phyloP scores from a whole-genome alignment of 2,888 invertebrate species.

The Heliconius erato region DNA sequence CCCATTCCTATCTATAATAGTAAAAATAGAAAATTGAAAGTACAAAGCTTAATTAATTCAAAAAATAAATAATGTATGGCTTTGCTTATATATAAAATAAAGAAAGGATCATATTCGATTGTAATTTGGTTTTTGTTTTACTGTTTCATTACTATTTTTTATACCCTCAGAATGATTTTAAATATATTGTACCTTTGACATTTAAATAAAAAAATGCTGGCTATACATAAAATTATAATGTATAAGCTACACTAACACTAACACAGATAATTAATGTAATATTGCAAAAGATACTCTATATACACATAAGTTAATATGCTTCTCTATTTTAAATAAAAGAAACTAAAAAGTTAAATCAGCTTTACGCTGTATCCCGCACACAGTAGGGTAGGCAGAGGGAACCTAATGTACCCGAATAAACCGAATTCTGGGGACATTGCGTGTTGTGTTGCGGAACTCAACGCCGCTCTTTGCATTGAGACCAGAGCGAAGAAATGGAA shows the following conservation, averaged over 20 bases:
- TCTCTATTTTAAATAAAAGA: neutral
- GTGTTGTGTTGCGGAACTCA: too few relatives aligned
- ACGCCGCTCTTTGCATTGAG: too few relatives aligned
- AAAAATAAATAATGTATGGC: constrained; percentile 32
- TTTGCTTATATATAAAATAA: constrained; percentile 20
- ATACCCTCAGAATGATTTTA: neutral
- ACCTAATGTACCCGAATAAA: too few relatives aligned
- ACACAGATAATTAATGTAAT: constrained; percentile 38
- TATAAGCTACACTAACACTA: constrained; percentile 36
- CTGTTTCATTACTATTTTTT: neutral
- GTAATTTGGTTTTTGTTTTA: neutral
- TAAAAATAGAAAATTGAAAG: constrained; percentile 13
- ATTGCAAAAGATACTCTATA: constrained; percentile 33
- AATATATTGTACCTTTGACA: neutral
- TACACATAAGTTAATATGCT: constrained; percentile 19
- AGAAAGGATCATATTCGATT: neutral
- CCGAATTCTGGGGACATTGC: too few relatives aligned
- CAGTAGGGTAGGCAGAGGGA: too few relatives aligned
- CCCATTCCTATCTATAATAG: constrained; percentile 13
- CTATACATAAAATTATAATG: constrained; percentile 11
- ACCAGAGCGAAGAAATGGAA: too few relatives aligned
- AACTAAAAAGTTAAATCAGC: too few relatives aligned
- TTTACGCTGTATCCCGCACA: too few relatives aligned
- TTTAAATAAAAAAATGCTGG: neutral
- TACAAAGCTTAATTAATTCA: neutral